Evolutionary conservation across 2,113 vertebrate genomes (phyloP).

Genomic region (Sardina pilchardus): DNA sequence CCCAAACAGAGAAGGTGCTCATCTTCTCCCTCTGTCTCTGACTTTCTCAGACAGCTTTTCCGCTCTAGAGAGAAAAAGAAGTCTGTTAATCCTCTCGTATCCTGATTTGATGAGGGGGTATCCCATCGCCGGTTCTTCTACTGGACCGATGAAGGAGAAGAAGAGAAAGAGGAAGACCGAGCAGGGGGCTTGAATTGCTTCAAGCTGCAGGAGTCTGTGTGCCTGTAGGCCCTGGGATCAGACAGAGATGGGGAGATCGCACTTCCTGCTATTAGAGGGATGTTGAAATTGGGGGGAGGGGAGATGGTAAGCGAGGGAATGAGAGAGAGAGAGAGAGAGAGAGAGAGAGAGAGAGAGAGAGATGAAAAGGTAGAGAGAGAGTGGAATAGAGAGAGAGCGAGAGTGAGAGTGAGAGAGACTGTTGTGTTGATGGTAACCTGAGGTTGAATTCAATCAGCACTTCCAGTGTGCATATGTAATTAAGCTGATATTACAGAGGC

Average conservation of each 20-base stretch:
- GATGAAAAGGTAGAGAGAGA: not conserved
- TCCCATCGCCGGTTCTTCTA: not conserved
- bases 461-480: not conserved
- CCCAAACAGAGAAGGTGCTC: not conserved
- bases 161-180: not conserved
- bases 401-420: not conserved
- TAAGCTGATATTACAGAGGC: not conserved
- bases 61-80: not conserved
- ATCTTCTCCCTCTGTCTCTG: not conserved
- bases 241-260: slow-evolving; percentile 23
- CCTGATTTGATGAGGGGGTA: not conserved
- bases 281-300: not conserved
- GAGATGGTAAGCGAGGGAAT: slow-evolving; percentile 9
- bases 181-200: slow-evolving; percentile 35
- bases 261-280: slow-evolving; percentile 45
- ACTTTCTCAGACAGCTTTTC: not conserved
- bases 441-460: not conserved
- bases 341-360: slow-evolving; percentile 11
- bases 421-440: not conserved
- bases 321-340: slow-evolving; percentile 28
- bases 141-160: not conserved
- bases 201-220: slow-evolving; percentile 44
- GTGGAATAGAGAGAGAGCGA: not conserved
- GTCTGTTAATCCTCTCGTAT: not conserved
- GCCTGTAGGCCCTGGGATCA: slow-evolving; percentile 32